phyloP scores from a whole-genome alignment of 2,888 invertebrate genomes.

The Asteroscopus sphinx region DNA sequence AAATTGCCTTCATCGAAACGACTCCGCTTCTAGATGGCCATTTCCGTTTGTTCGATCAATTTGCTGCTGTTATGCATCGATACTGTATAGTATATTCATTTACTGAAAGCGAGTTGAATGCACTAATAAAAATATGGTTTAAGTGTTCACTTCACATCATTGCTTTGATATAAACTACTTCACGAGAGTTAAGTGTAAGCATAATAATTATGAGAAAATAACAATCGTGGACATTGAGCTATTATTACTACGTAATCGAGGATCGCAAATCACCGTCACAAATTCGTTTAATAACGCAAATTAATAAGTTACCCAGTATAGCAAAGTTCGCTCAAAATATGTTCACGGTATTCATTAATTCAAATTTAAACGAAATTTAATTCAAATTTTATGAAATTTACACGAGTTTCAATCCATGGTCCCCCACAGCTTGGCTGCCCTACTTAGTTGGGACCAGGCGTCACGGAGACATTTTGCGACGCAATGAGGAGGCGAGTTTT shows the following conservation, averaged over 20 bases:
- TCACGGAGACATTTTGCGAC: conserved; percentile 78
- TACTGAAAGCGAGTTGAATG: conserved; percentile 36
- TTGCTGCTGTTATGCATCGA: conserved; percentile 67
- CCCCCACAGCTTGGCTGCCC: conserved; percentile 71
- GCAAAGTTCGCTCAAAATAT: conserved; percentile 33
- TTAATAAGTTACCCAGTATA: not conserved
- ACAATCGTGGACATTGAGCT: too few species aligned
- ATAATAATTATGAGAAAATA: not conserved
- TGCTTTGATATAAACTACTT: conserved; percentile 6
- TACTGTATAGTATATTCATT: conserved; percentile 57
- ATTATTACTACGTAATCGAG: too few species aligned
- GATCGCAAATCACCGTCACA: not conserved
- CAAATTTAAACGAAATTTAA: conserved; percentile 57
- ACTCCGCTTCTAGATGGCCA: conserved; percentile 76
- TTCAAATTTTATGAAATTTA: conserved; percentile 73
- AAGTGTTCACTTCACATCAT: conserved; percentile 1
- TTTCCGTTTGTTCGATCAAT: conserved; percentile 77
- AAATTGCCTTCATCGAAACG: conserved; percentile 69
- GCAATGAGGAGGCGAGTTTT: conserved; percentile 82
- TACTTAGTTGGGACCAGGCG: conserved; percentile 72
- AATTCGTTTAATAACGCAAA: not conserved
- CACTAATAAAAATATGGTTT: conserved; percentile 25
- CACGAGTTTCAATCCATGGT: conserved; percentile 73
- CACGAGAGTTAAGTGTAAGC: not conserved
- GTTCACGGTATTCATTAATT: conserved; percentile 52